Base-by-base conservation (phyloP, 1,140 invertebrate species). In the Drosophila novamexicana region DNA sequence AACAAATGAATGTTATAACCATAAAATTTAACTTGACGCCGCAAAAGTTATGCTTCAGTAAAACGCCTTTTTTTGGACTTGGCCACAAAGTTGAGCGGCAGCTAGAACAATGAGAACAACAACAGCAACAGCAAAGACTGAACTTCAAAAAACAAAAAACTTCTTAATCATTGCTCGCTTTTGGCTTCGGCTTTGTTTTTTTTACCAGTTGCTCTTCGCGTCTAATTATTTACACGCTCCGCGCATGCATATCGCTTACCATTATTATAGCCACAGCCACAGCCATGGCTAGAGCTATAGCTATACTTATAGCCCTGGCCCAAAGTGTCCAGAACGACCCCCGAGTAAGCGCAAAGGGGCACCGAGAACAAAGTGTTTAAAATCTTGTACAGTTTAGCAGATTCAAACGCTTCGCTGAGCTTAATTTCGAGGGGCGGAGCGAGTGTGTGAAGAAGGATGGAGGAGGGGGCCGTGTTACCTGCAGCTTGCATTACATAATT, bases 1-100 rank as follows among this genome's bases (percentile, higher is more conserved):
- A 75, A 79, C 84, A 89, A 89, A 89, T 90, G 85, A 85, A 90
- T 84, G 84, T 89, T 89, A 78, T 84, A 89, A 68, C 70, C 84
- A 90, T 89, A 89, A 89, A 84, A 88, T 89, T 88, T 89, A 75
- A 83, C 77, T 89, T 89, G 70, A 77, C 61, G 70, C 74, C 69
- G 77, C 84, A 65, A 39, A 75, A 89, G 79, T 88, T 89, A 84
- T 89, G 83, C 84, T 88, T 88, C 77, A 84, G 84, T 88, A 81
- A 90, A 84, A 89, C 81, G 76, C 77, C 68, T 68, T 72, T 79
- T 67, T 70, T 66, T 36, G 47, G 67, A 59, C 44, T 37, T 45
- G 59, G 67, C 67, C 54, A n/a, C 50, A 37, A 12, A 53, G 4
- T 29, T 29, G 22, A 29, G 22, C 22, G 10, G 6, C 29, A 67